A percentile compares a stretch with the other conserved stretches of the same genome.
phyloP scores from a whole-genome alignment of 2,888 invertebrate species.

The Caradrina clavipalpis region DNA sequence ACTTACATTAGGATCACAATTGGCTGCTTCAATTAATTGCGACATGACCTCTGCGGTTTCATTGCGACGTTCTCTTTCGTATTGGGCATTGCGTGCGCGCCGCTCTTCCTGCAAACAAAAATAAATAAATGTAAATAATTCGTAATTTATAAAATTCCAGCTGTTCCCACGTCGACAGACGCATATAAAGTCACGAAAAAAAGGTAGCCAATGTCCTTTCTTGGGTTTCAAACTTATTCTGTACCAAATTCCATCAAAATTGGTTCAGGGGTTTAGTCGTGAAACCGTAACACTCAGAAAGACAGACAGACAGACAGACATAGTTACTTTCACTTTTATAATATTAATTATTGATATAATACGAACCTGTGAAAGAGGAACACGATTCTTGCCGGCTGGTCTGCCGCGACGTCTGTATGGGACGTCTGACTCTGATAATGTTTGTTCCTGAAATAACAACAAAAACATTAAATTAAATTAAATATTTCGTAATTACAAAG shows the following conservation, averaged over 20 bases:
- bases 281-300: no score
- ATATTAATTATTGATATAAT: neutral
- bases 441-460: constrained; percentile 19
- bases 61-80: constrained; percentile 74
- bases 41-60: constrained; percentile 71
- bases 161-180: no score
- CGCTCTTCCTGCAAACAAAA: constrained; percentile 68
- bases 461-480: neutral
- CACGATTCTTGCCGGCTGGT: constrained; percentile 72
- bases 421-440: neutral
- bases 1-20: constrained; percentile 68
- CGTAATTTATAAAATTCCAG: neutral
- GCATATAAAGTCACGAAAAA: no score
- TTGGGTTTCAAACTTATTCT: no score
- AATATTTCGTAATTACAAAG: no score
- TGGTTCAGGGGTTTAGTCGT: no score
- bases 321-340: no score
- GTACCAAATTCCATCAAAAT: no score
- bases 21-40: constrained; percentile 67
- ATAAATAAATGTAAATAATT: neutral
- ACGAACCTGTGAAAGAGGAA: constrained; percentile 72
- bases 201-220: no score
- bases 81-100: constrained; percentile 75
- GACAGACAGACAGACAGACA: no score
- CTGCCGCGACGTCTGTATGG: constrained; percentile 70